phyloP scores from a whole-genome alignment of 2,113 vertebrate genomes.

The Tinamus guttatus region DNA sequence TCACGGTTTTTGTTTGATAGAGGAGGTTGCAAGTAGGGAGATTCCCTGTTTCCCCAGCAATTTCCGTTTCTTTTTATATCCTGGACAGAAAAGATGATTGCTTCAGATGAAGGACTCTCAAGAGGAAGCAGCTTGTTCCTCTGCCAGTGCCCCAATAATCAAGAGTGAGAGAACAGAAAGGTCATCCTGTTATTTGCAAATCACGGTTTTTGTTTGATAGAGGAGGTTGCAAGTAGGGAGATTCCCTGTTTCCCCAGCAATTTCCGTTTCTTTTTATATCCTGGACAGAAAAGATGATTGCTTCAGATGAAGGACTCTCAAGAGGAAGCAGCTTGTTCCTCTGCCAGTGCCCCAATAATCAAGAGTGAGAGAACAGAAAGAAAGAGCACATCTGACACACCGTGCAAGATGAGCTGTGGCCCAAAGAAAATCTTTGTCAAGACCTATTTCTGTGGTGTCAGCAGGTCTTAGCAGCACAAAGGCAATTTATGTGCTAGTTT shows the following conservation, averaged over 20 bases:
- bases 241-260: neutral
- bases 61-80: neutral
- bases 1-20: neutral
- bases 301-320: neutral
- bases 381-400: neutral
- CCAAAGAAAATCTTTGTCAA: slow-evolving; percentile 38
- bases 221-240: neutral
- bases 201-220: neutral
- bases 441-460: slow-evolving; percentile 7
- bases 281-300: neutral
- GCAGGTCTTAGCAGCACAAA: neutral
- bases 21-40: neutral
- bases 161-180: slow-evolving; percentile 26
- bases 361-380: slow-evolving; percentile 26
- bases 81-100: neutral
- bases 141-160: neutral
- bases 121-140: neutral
- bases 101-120: neutral
- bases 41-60: neutral
- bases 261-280: neutral
- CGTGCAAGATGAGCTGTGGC: neutral
- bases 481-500: slow-evolving; percentile 48
- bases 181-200: neutral
- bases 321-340: neutral
- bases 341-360: neutral